Base-by-base conservation (phyloP, 2,113 vertebrate species). In the Podarcis raffonei region DNA sequence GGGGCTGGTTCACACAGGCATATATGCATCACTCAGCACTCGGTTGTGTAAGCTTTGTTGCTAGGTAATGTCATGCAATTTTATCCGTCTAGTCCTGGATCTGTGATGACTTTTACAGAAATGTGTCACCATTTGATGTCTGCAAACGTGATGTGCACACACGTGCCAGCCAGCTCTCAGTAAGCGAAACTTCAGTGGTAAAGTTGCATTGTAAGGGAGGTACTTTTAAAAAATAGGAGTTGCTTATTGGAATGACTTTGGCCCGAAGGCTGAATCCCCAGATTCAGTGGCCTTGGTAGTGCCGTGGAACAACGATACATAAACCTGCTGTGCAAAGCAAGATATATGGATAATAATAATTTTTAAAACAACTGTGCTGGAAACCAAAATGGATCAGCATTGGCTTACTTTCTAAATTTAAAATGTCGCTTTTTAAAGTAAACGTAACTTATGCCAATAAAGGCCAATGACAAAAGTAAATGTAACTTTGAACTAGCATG, bases 321-420 rank as follows among this genome's bases (percentile, higher is more conserved):
- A 88, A 65, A 16, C 42, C 62, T 80, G 66, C 25, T 37, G 74
- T 86, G 62, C 76, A 93, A 87, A 81, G 22, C 13, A 78, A 71
- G 72, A 90, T 93, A 13, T 53, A 12, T 53, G 48, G 48, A 53
- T 53, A 53, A 53, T 81, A 92, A 48, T 48, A 11, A 11, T 92
- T 90, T 77, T 8, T 95, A 84, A 37, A 91, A 86, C 84, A 91
- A 81, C 92, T 93, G 90, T 93, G 39, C 32, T 92, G 86, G 90
- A 94, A 92, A 93, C 89, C 84, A 86, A 71, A 90, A 89, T 89
- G 87, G 87, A 87, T 94, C 88, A 85, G 93, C 85, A 83, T 93
- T 92, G 92, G 81, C 88, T 89, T 92, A 89, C 91, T 93, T 94
- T 92, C 83, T 83, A 86, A 27, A 90, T 89, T 80, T 62, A 48